Percentiles rank a stretch among this genome's conserved stretches.
phyloP scores from a whole-genome alignment of 2,888 invertebrate species.

The Alsophila aescularia region DNA sequence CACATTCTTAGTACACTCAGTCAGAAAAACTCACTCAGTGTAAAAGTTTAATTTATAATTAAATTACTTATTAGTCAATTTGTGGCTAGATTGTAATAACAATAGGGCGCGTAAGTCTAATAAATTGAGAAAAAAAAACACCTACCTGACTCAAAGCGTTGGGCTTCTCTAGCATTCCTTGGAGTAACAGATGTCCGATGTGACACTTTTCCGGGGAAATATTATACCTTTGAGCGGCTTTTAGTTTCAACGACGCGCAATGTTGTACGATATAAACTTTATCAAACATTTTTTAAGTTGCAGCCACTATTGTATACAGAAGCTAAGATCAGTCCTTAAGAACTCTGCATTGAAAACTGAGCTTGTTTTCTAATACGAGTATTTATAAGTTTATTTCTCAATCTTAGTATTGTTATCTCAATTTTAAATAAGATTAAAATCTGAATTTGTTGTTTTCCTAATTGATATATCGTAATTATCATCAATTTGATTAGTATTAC shows the following conservation, averaged over 20 bases:
- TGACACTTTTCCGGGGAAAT: constrained; percentile 52
- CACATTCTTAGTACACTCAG: too few species aligned
- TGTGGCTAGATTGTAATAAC: too few species aligned
- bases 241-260: constrained; percentile 42
- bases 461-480: too few species aligned
- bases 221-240: constrained; percentile 47
- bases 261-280: constrained; percentile 43
- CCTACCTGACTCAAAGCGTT: constrained; percentile 47
- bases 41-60: too few species aligned
- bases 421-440: background rate
- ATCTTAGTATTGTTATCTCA: too few species aligned
- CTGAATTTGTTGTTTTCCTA: too few species aligned
- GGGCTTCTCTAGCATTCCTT: constrained; percentile 52
- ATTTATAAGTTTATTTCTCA: too few species aligned
- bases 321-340: background rate
- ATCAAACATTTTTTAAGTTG: constrained; percentile 37
- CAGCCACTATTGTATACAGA: background rate
- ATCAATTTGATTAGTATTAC: too few species aligned
- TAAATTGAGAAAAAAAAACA: background rate
- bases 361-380: too few species aligned
- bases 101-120: too few species aligned
- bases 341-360: background rate
- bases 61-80: too few species aligned
- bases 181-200: constrained; percentile 53
- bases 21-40: too few species aligned